These are phyloP conservation scores for Anas platyrhynchos DNA, from an alignment of 2,113 vertebrate genomes.

Conservation along the genomic window DNA sequence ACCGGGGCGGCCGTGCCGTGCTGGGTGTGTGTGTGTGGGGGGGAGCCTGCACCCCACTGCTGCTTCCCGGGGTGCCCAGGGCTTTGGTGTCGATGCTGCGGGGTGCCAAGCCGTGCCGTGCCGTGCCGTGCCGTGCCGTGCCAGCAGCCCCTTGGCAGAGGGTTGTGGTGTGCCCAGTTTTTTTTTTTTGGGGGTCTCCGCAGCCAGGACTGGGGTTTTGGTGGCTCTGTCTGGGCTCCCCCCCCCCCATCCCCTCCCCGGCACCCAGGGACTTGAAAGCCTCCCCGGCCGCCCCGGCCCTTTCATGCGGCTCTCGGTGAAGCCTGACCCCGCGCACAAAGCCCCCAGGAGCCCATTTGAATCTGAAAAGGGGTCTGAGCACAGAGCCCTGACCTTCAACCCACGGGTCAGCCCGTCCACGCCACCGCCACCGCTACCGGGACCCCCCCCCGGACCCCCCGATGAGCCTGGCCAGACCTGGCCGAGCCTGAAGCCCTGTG, in stretches of 20 bases:
- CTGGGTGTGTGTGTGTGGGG: too few species aligned
- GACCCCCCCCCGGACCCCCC: not conserved
- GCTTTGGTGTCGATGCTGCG: not conserved
- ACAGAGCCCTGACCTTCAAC: constrained; percentile 84
- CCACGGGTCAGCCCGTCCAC: constrained; percentile 69
- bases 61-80: not conserved
- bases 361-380: constrained; percentile 79
- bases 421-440: not conserved
- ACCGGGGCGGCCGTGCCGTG: rapidly evolving
- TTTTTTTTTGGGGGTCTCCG: too few species aligned
- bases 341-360: constrained; percentile 76
- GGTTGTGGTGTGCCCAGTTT: not conserved
- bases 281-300: not conserved
- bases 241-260: not conserved
- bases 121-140: not conserved
- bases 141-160: not conserved
- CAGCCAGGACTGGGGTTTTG: not conserved
- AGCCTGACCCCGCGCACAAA: constrained; percentile 61
- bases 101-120: too few species aligned
- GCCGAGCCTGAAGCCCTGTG: not conserved
- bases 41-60: not conserved
- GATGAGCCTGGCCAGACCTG: rapidly evolving
- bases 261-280: not conserved
- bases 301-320: not conserved
- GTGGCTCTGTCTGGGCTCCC: not conserved